Percentiles rank a stretch among this genome's conserved stretches.
phyloP scores from a whole-genome alignment of 2,888 invertebrate species.

The Molanna angustata region DNA sequence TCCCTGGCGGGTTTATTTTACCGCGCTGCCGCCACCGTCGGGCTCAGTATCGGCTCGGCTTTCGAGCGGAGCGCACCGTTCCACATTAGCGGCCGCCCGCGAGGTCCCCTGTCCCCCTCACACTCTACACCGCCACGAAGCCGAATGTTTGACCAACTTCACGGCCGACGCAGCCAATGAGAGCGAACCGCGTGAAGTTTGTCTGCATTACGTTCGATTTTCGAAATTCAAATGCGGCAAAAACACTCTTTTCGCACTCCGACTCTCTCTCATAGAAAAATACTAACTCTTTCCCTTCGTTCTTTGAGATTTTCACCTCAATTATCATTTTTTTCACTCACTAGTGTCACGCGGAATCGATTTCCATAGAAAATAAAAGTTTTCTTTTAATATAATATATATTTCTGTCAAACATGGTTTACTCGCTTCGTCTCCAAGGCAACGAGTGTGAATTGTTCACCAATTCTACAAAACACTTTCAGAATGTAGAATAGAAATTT shows the following conservation, averaged over 20 bases:
- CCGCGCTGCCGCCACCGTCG: conserved; percentile 4
- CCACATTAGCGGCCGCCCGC: conserved; percentile 18
- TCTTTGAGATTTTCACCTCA: too few relatives aligned
- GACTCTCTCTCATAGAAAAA: too few relatives aligned
- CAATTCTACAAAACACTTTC: too few relatives aligned
- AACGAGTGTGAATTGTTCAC: too few relatives aligned
- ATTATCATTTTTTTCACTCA: too few relatives aligned
- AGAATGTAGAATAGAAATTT: conserved; percentile 21
- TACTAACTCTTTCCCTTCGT: too few relatives aligned
- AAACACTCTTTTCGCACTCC: background rate
- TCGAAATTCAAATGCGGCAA: conserved; percentile 12
- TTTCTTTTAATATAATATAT: too few relatives aligned
- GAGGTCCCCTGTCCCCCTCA: conserved; percentile 15
- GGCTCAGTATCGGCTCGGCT: conserved; percentile 22
- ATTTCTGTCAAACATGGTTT: too few relatives aligned
- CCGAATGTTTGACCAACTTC: conserved; percentile 14
- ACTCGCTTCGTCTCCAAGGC: too few relatives aligned
- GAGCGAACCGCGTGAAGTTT: conserved; percentile 9
- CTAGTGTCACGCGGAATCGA: too few relatives aligned
- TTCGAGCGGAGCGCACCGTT: conserved; percentile 21
- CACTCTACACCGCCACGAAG: conserved; percentile 1
- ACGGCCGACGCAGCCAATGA: conserved; percentile 8
- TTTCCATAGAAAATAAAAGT: too few relatives aligned
- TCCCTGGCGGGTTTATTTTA: conserved; percentile 16
- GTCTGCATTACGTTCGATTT: conserved; percentile 19